phyloP scores from a whole-genome alignment of 2,888 invertebrate species.

The Holacanthella duospinosa region DNA sequence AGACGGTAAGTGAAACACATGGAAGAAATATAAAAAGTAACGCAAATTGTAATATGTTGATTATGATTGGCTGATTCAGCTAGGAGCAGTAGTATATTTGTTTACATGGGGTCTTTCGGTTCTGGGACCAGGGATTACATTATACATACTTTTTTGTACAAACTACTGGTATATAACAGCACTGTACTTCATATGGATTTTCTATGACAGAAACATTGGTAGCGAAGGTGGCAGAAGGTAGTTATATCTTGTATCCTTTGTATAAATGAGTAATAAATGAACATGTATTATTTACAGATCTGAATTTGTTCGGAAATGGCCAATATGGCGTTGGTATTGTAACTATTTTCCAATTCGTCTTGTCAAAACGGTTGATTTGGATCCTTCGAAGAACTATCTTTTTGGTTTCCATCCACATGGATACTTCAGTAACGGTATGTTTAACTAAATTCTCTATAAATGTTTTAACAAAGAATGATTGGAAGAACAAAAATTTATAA shows the following conservation, averaged over 20 bases:
- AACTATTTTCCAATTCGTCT: slow-evolving; percentile 45
- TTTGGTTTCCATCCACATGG: slow-evolving; percentile 88
- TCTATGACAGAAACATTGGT: not conserved
- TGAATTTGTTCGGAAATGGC: slow-evolving; percentile 54
- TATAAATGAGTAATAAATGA: not conserved
- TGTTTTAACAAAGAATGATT: no score
- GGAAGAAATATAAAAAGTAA: not conserved
- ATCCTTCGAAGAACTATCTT: slow-evolving; percentile 69
- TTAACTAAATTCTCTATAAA: no score
- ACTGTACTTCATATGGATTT: not conserved
- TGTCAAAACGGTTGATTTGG: slow-evolving; percentile 69
- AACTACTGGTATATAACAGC: not conserved
- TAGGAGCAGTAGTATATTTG: not conserved
- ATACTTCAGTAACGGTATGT: slow-evolving; percentile 39
- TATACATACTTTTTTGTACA: not conserved
- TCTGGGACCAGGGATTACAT: not conserved
- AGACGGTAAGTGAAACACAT: not conserved
- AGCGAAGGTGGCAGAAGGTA: slow-evolving; percentile 10
- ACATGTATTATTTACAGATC: slow-evolving; percentile 5
- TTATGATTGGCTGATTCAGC: not conserved
- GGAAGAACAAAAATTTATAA: no score
- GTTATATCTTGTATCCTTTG: not conserved
- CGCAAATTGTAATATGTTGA: not conserved
- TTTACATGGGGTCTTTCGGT: not conserved
- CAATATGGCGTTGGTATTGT: slow-evolving; percentile 49